Percentiles rank a stretch among this genome's conserved stretches.
phyloP scores from a whole-genome alignment of 2,888 invertebrate species.

The Lydus trimaculatus region DNA sequence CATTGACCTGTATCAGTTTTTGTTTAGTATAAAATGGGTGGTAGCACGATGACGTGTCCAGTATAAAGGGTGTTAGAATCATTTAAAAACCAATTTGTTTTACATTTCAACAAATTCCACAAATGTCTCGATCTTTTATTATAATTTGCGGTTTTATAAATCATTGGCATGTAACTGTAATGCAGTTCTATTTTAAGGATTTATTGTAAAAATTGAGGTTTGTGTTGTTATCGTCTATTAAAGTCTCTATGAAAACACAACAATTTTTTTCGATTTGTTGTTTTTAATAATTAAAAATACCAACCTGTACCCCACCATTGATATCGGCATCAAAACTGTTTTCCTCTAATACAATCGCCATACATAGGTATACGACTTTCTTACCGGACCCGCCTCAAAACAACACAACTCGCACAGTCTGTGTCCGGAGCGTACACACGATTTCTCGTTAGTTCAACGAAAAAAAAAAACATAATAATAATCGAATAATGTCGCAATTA shows the following conservation, averaged over 20 bases:
- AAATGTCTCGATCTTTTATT: background rate
- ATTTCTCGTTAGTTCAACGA: background rate
- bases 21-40: background rate
- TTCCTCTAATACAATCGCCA: conserved; percentile 46
- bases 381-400: conserved; percentile 39
- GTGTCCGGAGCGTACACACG: conserved; percentile 18
- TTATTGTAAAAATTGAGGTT: background rate
- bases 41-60: background rate
- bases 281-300: background rate
- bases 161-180: background rate
- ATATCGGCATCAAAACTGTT: conserved; percentile 37
- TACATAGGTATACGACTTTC: conserved; percentile 40
- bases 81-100: background rate
- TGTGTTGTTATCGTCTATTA: background rate
- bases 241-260: background rate
- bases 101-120: background rate
- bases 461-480: background rate
- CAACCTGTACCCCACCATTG: background rate
- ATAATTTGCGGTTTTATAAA: background rate
- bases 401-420: conserved; percentile 35
- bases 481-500: background rate
- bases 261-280: background rate
- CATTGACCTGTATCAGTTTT: conserved; percentile 5
- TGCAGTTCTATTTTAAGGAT: background rate
- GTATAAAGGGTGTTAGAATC: background rate